A percentile compares a stretch with the other conserved stretches of the same genome.
These are phyloP conservation scores for Lasius fuliginosus DNA, from an alignment of 2,888 invertebrate genomes.

Conservation along the genomic window DNA sequence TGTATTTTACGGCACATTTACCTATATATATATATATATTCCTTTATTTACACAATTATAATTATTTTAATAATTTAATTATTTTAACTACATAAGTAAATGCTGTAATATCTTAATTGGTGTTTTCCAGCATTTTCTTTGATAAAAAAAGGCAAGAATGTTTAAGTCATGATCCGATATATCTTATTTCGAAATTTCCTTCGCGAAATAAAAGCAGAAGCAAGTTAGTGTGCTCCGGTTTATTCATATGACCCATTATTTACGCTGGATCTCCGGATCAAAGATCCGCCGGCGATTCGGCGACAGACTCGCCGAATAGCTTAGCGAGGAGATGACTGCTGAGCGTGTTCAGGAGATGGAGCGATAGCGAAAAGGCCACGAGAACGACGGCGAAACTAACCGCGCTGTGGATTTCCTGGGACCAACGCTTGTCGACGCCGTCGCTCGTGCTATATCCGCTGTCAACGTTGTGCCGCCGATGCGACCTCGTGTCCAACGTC, in stretches of 20 bases:
- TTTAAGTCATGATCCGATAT: background rate
- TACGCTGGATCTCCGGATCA: slow-evolving; percentile 19
- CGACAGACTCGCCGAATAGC: slow-evolving; percentile 20
- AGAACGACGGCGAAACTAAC: slow-evolving; percentile 80
- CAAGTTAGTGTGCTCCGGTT: slow-evolving; percentile 3
- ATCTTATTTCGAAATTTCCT: background rate
- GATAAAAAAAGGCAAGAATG: background rate
- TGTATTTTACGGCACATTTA: background rate
- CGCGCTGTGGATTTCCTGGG: slow-evolving; percentile 90
- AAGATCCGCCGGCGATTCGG: slow-evolving; percentile 3
- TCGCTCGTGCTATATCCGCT: slow-evolving; percentile 96
- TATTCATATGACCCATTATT: slow-evolving; percentile 36
- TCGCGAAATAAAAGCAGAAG: background rate
- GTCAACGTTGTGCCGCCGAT: slow-evolving; percentile 93
- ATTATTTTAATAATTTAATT: background rate
- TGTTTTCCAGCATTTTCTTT: background rate
- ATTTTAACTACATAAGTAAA: background rate
- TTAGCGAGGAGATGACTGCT: slow-evolving; percentile 22
- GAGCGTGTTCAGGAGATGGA: slow-evolving; percentile 57
- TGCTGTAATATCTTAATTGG: background rate
- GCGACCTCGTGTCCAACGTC: slow-evolving; percentile 86
- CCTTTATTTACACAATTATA: background rate
- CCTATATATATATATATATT: background rate
- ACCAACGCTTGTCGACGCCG: slow-evolving; percentile 94
- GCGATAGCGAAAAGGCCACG: slow-evolving; percentile 60